Conservation (phyloP, 2,888 invertebrate genomes). For the Psococerastis gibbosa region DNA sequence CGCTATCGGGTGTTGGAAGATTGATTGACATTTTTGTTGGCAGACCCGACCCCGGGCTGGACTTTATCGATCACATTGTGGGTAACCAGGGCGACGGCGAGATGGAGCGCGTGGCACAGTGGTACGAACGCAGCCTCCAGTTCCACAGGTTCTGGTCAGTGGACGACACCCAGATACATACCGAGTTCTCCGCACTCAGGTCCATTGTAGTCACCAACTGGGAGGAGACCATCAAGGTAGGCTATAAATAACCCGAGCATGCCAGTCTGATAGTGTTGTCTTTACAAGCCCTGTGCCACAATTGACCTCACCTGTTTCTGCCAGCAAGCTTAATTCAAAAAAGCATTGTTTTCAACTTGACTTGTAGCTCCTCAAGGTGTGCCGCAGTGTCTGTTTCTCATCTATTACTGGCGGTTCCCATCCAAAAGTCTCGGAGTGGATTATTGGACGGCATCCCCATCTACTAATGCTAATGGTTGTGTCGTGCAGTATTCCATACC, state of each 20-base stretch:
- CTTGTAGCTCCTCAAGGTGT: background rate
- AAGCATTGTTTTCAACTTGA: background rate
- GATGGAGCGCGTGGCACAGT: conserved; percentile 79
- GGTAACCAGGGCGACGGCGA: conserved; percentile 87
- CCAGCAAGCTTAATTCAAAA: too few species aligned
- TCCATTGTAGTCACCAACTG: conserved; percentile 95
- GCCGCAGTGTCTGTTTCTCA: too few species aligned
- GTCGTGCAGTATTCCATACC: too few species aligned
- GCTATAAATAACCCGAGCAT: too few species aligned
- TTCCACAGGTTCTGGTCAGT: conserved; percentile 94
- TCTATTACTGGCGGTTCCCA: too few species aligned
- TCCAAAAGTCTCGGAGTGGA: too few species aligned
- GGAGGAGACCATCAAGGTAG: conserved; percentile 82
- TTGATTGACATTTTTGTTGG: conserved; percentile 19
- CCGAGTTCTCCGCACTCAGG: conserved; percentile 88
- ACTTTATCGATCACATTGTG: conserved; percentile 92
- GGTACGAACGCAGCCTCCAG: conserved; percentile 59
- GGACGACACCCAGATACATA: conserved; percentile 88
- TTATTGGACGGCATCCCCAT: too few species aligned
- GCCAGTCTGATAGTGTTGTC: too few species aligned
- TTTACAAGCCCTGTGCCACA: background rate
- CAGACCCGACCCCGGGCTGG: conserved; percentile 51
- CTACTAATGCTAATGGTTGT: too few species aligned
- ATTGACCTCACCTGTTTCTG: too few species aligned
- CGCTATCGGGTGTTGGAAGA: too few species aligned